These are phyloP conservation scores for Sapajus apella DNA, from an alignment of 2,113 vertebrate genomes.

Conservation along the genomic window DNA sequence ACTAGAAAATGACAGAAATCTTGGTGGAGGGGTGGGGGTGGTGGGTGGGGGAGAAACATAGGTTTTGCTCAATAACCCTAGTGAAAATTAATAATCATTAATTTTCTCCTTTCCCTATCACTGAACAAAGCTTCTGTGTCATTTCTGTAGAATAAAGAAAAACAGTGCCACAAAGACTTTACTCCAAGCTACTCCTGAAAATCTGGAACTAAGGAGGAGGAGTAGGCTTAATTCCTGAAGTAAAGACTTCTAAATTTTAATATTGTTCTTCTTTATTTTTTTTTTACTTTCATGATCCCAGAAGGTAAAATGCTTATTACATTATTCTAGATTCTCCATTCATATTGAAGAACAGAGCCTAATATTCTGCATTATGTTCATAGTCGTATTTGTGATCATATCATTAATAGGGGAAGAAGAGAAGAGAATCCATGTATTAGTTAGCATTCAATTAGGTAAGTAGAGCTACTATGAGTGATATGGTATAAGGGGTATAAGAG, in stretches of 20 bases:
- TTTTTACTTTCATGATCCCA: neutral
- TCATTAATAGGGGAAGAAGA: neutral
- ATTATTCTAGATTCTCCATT: neutral
- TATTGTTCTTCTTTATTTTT: neutral
- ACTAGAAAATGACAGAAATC: constrained; percentile 22
- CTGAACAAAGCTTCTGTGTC: neutral
- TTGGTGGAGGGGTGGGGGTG: neutral
- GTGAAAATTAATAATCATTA: constrained; percentile 40
- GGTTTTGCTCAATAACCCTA: neutral
- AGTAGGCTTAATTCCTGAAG: neutral
- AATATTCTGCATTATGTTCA: neutral
- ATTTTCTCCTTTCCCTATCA: neutral
- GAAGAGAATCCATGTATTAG: neutral
- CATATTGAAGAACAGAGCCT: neutral
- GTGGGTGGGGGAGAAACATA: neutral
- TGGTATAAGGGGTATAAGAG: neutral
- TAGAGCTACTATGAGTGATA: neutral
- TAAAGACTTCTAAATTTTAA: neutral
- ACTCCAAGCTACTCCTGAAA: neutral
- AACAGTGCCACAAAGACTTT: neutral
- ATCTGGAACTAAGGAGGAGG: neutral
- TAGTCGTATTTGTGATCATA: neutral
- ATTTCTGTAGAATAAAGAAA: neutral
- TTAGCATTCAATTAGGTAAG: neutral
- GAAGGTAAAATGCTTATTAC: neutral